Evolutionary conservation across 2,888 invertebrate species (phyloP).

Genomic region (Eristalis arbustorum): DNA sequence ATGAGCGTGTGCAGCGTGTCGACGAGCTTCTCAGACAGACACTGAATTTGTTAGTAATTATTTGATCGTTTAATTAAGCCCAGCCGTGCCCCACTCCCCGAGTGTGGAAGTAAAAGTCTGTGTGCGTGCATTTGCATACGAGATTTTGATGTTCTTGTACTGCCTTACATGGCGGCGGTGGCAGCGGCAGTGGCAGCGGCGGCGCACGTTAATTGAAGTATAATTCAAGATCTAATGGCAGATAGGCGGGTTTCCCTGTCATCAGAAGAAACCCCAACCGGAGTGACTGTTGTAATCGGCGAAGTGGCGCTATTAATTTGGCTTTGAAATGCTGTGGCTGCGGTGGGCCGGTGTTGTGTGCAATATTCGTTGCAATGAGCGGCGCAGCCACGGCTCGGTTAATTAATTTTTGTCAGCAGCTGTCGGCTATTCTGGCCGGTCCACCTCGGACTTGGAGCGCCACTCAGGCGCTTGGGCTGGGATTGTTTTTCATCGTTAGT

Average conservation of each 20-base stretch:
- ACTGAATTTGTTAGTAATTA: conserved; percentile 67
- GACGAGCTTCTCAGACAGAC: conserved; percentile 34
- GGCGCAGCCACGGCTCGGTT: no score
- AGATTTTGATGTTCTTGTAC: conserved; percentile 45
- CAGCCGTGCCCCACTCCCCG: not conserved
- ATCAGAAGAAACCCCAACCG: not conserved
- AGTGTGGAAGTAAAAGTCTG: not conserved
- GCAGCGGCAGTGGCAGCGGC: not conserved
- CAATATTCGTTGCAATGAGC: no score
- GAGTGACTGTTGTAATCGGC: not conserved
- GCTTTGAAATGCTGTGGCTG: not conserved
- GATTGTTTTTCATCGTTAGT: no score
- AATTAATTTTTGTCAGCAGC: no score
- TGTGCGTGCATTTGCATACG: conserved; percentile 62
- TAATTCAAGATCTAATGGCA: not conserved
- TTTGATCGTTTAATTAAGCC: conserved; percentile 67
- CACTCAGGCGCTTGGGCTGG: no score
- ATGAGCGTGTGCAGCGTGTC: conserved; percentile 52
- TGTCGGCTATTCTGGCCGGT: no score
- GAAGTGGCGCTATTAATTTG: not conserved
- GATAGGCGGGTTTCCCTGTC: not conserved
- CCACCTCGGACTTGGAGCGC: no score
- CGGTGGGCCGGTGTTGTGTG: no score
- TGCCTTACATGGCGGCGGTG: conserved; percentile 43
- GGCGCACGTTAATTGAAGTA: not conserved